Evolutionary conservation across 2,113 vertebrate species (phyloP).

Genomic region (Neoarius graeffei): DNA sequence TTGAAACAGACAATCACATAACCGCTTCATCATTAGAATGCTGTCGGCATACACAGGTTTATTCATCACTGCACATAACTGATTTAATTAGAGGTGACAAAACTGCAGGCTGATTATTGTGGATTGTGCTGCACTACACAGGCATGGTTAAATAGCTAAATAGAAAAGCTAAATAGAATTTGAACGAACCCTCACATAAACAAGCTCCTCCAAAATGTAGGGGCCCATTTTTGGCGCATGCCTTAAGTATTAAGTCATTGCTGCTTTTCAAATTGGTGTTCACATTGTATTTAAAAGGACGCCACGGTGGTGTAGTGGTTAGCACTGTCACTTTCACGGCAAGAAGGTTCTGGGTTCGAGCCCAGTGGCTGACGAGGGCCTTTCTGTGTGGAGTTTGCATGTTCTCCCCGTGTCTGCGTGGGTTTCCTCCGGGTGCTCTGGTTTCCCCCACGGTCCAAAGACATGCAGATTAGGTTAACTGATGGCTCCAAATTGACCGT

Average conservation of each 20-base stretch:
- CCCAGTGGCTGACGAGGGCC: no score
- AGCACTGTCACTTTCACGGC: no score
- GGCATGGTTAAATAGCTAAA: not conserved
- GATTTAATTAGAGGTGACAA: not conserved
- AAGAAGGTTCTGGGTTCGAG: no score
- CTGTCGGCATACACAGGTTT: not conserved
- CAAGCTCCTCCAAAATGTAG: not conserved
- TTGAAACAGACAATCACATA: no score
- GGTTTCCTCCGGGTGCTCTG: no score
- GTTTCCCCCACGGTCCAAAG: no score
- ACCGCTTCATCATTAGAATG: slow-evolving; percentile 1
- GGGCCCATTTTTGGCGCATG: not conserved
- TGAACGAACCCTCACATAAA: not conserved
- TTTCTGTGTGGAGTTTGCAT: no score
- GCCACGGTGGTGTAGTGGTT: no score
- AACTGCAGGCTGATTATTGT: not conserved
- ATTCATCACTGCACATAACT: not conserved
- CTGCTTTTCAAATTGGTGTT: not conserved
- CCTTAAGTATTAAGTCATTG: not conserved
- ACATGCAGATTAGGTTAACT: no score
- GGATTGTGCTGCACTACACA: not conserved
- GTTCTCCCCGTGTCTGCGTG: no score
- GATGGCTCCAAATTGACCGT: no score
- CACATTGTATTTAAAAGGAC: not conserved
- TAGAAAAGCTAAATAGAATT: not conserved